Evolutionary conservation across 2,888 invertebrate genomes (phyloP), one percentile per base, ranked within the genome.

Genomic region (Agriopis marginaria): DNA sequence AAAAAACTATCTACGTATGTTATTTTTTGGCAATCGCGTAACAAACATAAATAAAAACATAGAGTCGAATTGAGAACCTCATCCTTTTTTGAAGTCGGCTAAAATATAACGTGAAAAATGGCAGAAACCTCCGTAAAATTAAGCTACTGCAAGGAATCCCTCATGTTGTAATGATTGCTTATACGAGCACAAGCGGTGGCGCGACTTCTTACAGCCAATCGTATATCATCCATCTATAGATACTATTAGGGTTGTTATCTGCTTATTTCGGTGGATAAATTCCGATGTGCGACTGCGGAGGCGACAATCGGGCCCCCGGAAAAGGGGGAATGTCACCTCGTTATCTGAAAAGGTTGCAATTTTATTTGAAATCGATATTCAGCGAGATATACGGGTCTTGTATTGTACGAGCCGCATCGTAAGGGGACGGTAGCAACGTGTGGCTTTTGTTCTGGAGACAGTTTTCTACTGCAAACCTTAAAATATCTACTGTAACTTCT

Each of bases 351-450:
- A 94, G 92, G 94, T 92, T 94, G 93, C 93, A 93, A 93, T 93
- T 93, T 93, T 93, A 94, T 94, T 92, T 92, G 94, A 93, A 94
- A 94, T 94, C 94, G 94, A 94, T 94, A 94, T 92, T 90, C 91
- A 86, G 83, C 88, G 87, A 86, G 87, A 89, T 86, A 90, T 83
- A 89, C 80, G 82, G 83, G 86, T 86, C 70, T 75, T 71, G 72
- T 80, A 82, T 79, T 82, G 82, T 84, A 82, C 76, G 72, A 77
- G 75, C 63, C 71, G 72, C 74, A 75, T 80, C 81, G 68, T 80
- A 78, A 77, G 77, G 68, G 75, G 77, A 81, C 76, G 73, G 74
- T 69, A 74, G 32, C 9, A 71, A 75, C 64, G 75, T 66, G 77
- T 77, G 75, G 73, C 75, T 76, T 82, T 84, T 80, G 75, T 78